A percentile compares a stretch with the other conserved stretches of the same genome.
phyloP scores from a whole-genome alignment of 2,888 invertebrate species.

The Dasypogon diadema region DNA sequence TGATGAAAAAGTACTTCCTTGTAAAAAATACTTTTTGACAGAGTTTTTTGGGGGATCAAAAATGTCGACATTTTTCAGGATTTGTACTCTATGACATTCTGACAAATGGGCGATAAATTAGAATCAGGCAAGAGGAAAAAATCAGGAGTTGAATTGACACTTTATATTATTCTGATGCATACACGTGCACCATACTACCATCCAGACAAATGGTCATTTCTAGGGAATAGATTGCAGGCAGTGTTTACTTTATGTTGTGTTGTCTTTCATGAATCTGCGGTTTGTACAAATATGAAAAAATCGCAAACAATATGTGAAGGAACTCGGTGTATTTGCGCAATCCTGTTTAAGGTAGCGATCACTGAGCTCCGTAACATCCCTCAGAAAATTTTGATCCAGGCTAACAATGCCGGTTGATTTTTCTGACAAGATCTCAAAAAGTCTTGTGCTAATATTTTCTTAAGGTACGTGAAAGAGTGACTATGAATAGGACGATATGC shows the following conservation, averaged over 20 bases:
- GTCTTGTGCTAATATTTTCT: slow-evolving; percentile 56
- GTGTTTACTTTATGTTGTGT: slow-evolving; percentile 53
- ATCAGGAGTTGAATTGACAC: neutral
- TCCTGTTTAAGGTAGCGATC: slow-evolving; percentile 3
- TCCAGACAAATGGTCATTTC: slow-evolving; percentile 7
- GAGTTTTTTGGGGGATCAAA: slow-evolving; percentile 33
- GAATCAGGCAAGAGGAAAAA: slow-evolving; percentile 46
- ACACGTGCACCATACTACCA: neutral
- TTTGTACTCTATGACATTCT: slow-evolving; percentile 35
- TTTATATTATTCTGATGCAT: neutral
- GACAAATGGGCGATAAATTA: slow-evolving; percentile 55
- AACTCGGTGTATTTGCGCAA: slow-evolving; percentile 42
- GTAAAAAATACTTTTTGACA: slow-evolving; percentile 2
- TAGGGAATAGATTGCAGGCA: slow-evolving; percentile 49
- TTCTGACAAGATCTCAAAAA: slow-evolving; percentile 49
- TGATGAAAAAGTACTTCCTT: slow-evolving; percentile 26
- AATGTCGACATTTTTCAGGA: slow-evolving; percentile 52
- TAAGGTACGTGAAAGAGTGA: slow-evolving; percentile 35
- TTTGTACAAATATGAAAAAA: slow-evolving; percentile 52
- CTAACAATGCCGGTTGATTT: slow-evolving; percentile 43
- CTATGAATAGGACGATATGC: neutral
- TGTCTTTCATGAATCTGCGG: slow-evolving; percentile 53
- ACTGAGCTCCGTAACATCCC: slow-evolving; percentile 26
- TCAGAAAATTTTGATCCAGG: slow-evolving; percentile 1
- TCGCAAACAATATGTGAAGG: slow-evolving; percentile 6